Base-by-base conservation (phyloP, 64 coral and sea anemone genomes). In the Exaiptasia diaphana region DNA sequence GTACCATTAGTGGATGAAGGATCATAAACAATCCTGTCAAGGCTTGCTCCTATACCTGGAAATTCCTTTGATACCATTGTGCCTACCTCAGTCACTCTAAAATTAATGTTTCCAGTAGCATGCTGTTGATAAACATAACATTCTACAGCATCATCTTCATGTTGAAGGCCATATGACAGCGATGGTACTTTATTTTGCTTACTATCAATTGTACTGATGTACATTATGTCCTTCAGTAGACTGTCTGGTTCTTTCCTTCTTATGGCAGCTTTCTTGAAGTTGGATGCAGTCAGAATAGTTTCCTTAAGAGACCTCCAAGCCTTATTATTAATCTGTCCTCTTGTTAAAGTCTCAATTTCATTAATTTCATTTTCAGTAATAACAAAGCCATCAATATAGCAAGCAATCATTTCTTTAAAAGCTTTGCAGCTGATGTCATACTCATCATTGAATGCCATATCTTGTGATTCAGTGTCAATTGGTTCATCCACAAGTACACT, bases 41-140 rank as follows among this genome's bases (percentile, higher is more conserved):
- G 54, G 49, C 69, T 85, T 3, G 82, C 69, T 60, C 82, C 83
- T 24, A 48, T 61, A 36, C 83, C 83, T 56, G 56, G 83, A 23
- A 33, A 77, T 24, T 67, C 41, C 23, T 77, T 87, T 62, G 73
- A 87, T 23, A 77, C 44, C 13, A 76, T 64, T 49, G 83, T 87
- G 38, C 83, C 83, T 40, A 87, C 83, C 69, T 87, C 83, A 64
- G 55, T 62, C n/a, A 87, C 73, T 38, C 41, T 27, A 1, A 87
- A 6, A 40, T 64, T 32, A 38, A 52, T 40, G 45, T 76, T 75
- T 9, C 83, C 83, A 38, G 64, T 71, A 5, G 50, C 20, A 23
- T 42, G 52, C 31, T 73, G 67, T 20, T 20, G 10, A 73, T 35
- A 48, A 54, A 87, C 33, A 64, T 87, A 87, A 50, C 71, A 36